Evolutionary conservation across 1,140 invertebrate genomes (phyloP).

Genomic region (Hermetia illucens): DNA sequence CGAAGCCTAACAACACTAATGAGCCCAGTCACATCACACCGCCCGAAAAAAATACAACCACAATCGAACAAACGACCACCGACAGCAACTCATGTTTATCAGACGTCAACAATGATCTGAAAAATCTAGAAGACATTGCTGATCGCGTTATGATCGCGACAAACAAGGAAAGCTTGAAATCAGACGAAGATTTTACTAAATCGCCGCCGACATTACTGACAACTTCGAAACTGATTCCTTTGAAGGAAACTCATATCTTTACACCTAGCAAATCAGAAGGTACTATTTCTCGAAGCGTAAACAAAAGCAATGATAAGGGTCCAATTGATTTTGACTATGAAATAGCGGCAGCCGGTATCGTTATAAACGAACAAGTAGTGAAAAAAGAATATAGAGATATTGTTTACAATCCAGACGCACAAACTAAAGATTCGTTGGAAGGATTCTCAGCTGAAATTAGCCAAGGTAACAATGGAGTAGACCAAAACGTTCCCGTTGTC

Average conservation of each 20-base stretch:
- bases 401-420: constrained; percentile 26
- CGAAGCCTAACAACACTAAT: constrained; percentile 18
- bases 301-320: neutral
- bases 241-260: constrained; percentile 30
- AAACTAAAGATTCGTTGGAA: constrained; percentile 1
- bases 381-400: constrained; percentile 30
- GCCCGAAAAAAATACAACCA: neutral
- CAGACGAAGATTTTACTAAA: neutral
- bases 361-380: constrained; percentile 28
- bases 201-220: neutral
- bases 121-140: no score
- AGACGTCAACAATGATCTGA: neutral
- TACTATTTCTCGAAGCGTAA: neutral
- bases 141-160: no score
- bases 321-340: constrained; percentile 28
- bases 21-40: constrained; percentile 6
- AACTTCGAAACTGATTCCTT: constrained; percentile 13
- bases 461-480: no score
- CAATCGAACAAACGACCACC: neutral
- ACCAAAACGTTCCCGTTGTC: no score
- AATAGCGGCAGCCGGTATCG: constrained; percentile 26
- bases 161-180: no score
- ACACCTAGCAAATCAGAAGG: constrained; percentile 12
- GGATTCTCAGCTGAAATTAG: no score
- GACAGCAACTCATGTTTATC: neutral